Evolutionary conservation across 2,113 vertebrate genomes (phyloP).

Genomic region (Nanger granti): DNA sequence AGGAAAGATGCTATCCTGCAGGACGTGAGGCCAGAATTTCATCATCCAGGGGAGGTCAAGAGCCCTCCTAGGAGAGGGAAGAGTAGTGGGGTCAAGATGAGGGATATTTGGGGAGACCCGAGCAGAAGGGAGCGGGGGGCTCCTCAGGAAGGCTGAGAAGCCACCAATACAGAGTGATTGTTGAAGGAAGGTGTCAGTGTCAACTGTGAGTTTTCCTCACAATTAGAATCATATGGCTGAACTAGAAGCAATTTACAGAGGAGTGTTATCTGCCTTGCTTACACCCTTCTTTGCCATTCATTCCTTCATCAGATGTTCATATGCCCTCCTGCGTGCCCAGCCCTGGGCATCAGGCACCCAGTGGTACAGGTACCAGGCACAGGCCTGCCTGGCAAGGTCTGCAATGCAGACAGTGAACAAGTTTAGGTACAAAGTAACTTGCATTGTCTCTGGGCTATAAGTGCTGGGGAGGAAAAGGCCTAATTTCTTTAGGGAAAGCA

Average conservation of each 20-base stretch:
- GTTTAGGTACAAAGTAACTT: no score
- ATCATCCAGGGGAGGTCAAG: background rate
- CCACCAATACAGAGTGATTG: background rate
- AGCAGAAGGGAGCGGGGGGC: background rate
- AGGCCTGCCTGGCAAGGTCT: background rate
- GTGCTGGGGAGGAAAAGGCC: background rate
- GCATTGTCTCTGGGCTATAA: background rate
- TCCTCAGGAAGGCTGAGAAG: background rate
- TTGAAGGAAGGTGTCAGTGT: background rate
- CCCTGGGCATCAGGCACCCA: background rate
- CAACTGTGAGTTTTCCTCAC: background rate
- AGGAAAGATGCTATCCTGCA: slow-evolving; percentile 23
- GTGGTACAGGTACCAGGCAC: fast-evolving
- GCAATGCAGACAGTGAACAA: fast-evolving
- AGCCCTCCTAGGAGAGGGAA: background rate
- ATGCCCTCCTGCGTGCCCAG: background rate
- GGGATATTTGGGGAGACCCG: background rate
- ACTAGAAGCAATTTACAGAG: background rate
- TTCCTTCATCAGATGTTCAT: background rate
- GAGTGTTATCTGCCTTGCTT: background rate
- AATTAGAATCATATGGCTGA: background rate
- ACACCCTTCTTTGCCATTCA: background rate
- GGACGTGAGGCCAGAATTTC: background rate
- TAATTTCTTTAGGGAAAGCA: background rate
- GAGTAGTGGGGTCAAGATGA: background rate